Conservation (phyloP, 2,113 vertebrate genomes). For the Anarrhichthys ocellatus region DNA sequence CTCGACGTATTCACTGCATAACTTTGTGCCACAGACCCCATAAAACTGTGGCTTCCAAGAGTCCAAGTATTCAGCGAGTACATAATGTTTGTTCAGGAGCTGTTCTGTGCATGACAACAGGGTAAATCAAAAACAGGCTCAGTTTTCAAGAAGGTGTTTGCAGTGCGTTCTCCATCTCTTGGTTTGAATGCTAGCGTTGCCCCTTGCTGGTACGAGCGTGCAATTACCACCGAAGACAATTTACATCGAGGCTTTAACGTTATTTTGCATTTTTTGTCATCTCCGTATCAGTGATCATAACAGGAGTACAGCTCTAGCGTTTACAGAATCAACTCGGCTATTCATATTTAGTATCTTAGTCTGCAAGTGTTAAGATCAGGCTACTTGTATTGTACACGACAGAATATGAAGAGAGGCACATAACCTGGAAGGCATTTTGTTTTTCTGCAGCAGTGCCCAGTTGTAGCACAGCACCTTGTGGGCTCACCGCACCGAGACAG, state of each 20-base stretch:
- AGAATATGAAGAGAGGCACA: background rate
- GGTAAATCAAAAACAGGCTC: slow-evolving; percentile 40
- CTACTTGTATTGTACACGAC: background rate
- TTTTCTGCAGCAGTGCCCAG: background rate
- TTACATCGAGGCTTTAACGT: background rate
- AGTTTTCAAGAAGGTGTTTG: background rate
- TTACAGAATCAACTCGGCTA: background rate
- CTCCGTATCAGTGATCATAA: background rate
- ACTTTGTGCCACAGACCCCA: background rate
- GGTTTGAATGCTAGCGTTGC: slow-evolving; percentile 8
- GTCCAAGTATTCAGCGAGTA: background rate
- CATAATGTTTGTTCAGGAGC: slow-evolving; percentile 34
- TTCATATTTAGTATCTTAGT: background rate
- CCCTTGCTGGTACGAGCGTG: slow-evolving; percentile 30
- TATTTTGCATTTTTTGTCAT: slow-evolving; percentile 7
- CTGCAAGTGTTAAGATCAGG: background rate
- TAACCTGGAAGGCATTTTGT: background rate
- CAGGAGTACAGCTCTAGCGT: background rate
- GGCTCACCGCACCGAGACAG: slow-evolving; percentile 42
- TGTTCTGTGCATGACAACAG: slow-evolving; percentile 25
- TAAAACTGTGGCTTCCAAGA: slow-evolving; percentile 19
- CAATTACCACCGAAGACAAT: slow-evolving; percentile 1
- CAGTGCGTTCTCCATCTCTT: background rate
- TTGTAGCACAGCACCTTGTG: slow-evolving; percentile 16
- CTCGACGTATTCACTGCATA: background rate